Base-by-base conservation (phyloP, 2,113 vertebrate species). In the Galeopterus variegatus region DNA sequence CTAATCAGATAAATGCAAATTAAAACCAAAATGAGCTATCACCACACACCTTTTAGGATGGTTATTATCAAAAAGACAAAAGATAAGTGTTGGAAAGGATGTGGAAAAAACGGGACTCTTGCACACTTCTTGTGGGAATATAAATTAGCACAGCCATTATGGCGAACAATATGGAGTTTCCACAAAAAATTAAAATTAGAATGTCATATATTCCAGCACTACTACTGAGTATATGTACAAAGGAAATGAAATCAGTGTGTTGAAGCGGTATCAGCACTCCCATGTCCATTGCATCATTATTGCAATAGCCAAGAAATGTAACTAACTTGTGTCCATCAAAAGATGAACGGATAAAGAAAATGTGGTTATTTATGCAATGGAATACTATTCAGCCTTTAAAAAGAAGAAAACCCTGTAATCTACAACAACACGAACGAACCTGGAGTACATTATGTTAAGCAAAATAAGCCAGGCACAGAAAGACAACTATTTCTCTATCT, bases 291-390 rank as follows among this genome's bases (percentile, higher is more conserved):
- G 0, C 19, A 54, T 33, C 6, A 18, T 21, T 23, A 3, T 50
- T 23, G 33, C 18, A 26, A 41, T 21, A 54, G 48, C 48, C 75
- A 77, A 54, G 50, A 33, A 21, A 12, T 3, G 10, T 28, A 79
- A 36, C 24, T 4, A 24, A 4, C 2, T 1, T 31, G 41, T 12
- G 60, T 13, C 26, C 8, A 31, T 60, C 18, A 9, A 23, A 24
- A 5, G 10, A 65, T 3, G 12, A 26, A 9, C 9, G n/a, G 21
- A 5, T 54, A 75, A 21, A 45, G 24, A 24, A 50, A 62, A 52
- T 6, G 18, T 5, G 41, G 11, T 6, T 19, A 1, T 9, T 18
- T 24, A 33, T 64, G 8, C 41, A 11, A 4, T 5, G 18, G 8
- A n/a, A 58, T 56, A 54, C 54, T 36, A 13, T 36, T 33, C 24